These are phyloP conservation scores for Cheilosia variabilis DNA, from an alignment of 2,888 invertebrate genomes.

Conservation along the genomic window DNA sequence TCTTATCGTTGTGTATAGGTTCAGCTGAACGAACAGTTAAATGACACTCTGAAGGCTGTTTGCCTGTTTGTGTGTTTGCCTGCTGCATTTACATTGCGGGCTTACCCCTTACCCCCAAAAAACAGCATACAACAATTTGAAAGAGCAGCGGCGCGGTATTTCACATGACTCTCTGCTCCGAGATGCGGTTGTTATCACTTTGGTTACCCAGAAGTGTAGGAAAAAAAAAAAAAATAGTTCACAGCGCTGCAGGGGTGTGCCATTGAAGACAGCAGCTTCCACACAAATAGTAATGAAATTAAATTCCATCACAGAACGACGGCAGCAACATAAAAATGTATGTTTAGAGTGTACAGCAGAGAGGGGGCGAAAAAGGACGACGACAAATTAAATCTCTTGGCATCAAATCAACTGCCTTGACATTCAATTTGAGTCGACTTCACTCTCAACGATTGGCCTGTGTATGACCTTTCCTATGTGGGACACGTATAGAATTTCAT, in stretches of 20 bases:
- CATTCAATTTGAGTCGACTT: constrained; percentile 66
- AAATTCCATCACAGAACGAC: constrained; percentile 56
- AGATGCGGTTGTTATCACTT: constrained; percentile 35
- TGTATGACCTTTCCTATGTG: constrained; percentile 33
- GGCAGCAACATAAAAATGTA: background rate
- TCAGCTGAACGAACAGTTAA: constrained; percentile 61
- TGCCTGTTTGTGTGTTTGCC: constrained; percentile 8
- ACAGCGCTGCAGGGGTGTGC: constrained; percentile 29
- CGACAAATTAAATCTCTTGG: constrained; percentile 63
- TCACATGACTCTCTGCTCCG: constrained; percentile 9
- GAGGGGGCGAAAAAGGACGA: constrained; percentile 23
- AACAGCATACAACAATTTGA: constrained; percentile 30
- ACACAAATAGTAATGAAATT: constrained; percentile 60
- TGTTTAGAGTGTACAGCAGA: background rate
- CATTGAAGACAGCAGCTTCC: constrained; percentile 40
- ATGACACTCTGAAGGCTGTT: constrained; percentile 59
- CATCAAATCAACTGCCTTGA: constrained; percentile 72
- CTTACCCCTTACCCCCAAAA: constrained; percentile 17
- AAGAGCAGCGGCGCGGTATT: constrained; percentile 13
- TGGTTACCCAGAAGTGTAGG: background rate
- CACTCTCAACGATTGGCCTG: constrained; percentile 24
- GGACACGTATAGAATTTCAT: constrained; percentile 53
- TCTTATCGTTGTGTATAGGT: constrained; percentile 21
- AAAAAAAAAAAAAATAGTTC: constrained; percentile 17
- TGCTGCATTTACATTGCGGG: constrained; percentile 30